phyloP scores from a whole-genome alignment of 2,888 invertebrate genomes.

The Metallyticus violacea region DNA sequence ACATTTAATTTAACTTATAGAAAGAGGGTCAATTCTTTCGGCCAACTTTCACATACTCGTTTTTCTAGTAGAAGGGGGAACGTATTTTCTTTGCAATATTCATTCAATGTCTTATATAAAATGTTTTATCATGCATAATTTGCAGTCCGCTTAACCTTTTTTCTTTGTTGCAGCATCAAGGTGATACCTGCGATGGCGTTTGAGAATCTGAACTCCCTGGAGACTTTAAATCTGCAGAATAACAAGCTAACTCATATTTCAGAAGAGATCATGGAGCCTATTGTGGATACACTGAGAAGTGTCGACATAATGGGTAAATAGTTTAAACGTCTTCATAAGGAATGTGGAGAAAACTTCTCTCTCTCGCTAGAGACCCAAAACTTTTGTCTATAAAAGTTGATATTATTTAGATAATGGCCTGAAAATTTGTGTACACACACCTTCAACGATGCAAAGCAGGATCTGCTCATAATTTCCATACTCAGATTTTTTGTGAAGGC shows the following conservation, averaged over 20 bases:
- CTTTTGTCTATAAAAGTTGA: too few relatives aligned
- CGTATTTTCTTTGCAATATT: neutral
- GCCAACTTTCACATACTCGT: neutral
- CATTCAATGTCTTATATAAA: neutral
- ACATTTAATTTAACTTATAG: too few relatives aligned
- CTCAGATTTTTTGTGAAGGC: too few relatives aligned
- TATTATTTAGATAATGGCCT: too few relatives aligned
- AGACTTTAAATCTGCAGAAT: conserved; percentile 83
- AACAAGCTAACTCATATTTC: conserved; percentile 80
- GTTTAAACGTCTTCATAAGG: too few relatives aligned
- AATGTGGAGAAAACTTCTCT: neutral
- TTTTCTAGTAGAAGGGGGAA: neutral
- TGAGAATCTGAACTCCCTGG: conserved; percentile 84
- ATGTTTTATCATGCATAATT: neutral
- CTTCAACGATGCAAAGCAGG: too few relatives aligned
- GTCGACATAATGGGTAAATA: conserved; percentile 85
- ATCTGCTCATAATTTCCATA: too few relatives aligned
- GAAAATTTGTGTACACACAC: too few relatives aligned
- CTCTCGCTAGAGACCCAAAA: too few relatives aligned
- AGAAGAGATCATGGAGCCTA: conserved; percentile 85
- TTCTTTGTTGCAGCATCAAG: conserved; percentile 65
- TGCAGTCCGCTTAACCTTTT: neutral
- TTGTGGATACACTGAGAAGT: conserved; percentile 80
- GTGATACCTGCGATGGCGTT: conserved; percentile 79
- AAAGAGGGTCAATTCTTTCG: neutral